phyloP scores from a whole-genome alignment of 2,797 vertebrate species.

The Capromys pilorides region DNA sequence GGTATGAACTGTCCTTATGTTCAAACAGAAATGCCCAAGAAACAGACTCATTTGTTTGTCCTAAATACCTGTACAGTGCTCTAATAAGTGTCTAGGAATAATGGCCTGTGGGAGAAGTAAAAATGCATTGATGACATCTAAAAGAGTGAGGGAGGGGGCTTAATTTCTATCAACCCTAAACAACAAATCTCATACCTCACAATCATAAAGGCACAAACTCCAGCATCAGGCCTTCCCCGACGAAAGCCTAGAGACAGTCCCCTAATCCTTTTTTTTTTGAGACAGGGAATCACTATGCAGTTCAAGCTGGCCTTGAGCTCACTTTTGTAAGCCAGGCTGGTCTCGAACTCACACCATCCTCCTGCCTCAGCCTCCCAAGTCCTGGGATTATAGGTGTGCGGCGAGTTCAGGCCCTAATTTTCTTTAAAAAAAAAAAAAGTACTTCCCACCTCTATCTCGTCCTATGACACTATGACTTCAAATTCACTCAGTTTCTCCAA shows the following conservation, averaged over 20 bases:
- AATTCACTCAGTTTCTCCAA: slow-evolving; percentile 15
- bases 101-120: background rate
- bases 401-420: no score
- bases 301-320: no score
- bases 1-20: background rate
- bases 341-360: no score
- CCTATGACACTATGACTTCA: background rate
- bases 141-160: background rate
- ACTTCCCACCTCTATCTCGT: background rate
- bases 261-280: no score
- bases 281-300: no score
- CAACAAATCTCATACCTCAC: background rate
- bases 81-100: background rate
- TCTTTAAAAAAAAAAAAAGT: background rate
- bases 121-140: background rate
- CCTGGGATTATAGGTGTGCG: no score
- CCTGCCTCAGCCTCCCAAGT: no score
- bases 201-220: background rate
- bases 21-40: background rate
- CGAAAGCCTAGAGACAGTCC: background rate
- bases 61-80: no score
- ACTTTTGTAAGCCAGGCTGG: no score
- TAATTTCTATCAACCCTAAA: background rate
- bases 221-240: background rate
- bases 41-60: background rate